Conservation (phyloP, 1,140 invertebrate species). For the Forficula auricularia region DNA sequence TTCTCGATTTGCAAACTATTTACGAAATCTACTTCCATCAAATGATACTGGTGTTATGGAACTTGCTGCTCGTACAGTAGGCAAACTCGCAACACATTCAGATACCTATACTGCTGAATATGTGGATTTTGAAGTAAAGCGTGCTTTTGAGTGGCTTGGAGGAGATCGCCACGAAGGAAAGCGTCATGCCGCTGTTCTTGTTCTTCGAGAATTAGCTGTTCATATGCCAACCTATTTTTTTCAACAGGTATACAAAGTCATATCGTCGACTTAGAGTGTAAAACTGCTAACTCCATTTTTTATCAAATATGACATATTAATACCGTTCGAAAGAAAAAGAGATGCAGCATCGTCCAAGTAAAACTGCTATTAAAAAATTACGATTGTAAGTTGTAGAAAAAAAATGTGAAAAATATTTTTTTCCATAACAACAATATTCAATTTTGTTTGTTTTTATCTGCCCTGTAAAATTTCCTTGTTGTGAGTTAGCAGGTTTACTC, state of each 20-base stretch:
- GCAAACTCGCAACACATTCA: slow-evolving; percentile 73
- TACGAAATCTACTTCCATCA: slow-evolving; percentile 75
- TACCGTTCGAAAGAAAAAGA: too few species aligned
- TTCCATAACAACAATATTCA: too few species aligned
- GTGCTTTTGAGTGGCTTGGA: slow-evolving; percentile 82
- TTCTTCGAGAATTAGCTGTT: slow-evolving; percentile 83
- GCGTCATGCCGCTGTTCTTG: slow-evolving; percentile 73
- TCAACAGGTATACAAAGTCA: slow-evolving; percentile 61
- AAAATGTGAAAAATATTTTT: too few species aligned
- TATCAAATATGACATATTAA: too few species aligned
- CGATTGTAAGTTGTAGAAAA: too few species aligned
- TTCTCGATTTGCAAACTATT: slow-evolving; percentile 80
- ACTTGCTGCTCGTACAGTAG: slow-evolving; percentile 85
- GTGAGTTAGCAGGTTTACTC: too few species aligned
- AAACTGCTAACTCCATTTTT: too few species aligned
- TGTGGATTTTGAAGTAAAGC: slow-evolving; percentile 89
- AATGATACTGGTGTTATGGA: slow-evolving; percentile 87
- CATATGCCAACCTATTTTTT: slow-evolving; percentile 97
- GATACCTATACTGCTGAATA: slow-evolving; percentile 87
- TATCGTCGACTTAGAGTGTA: too few species aligned
- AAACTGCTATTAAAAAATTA: too few species aligned
- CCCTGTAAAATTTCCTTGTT: too few species aligned
- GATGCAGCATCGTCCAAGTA: too few species aligned
- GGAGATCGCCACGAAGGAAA: slow-evolving; percentile 77
- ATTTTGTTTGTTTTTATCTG: too few species aligned